Evolutionary conservation across 2,888 invertebrate species (phyloP), one percentile per base, ranked within the genome.

Genomic region (Fabriciana adippe): DNA sequence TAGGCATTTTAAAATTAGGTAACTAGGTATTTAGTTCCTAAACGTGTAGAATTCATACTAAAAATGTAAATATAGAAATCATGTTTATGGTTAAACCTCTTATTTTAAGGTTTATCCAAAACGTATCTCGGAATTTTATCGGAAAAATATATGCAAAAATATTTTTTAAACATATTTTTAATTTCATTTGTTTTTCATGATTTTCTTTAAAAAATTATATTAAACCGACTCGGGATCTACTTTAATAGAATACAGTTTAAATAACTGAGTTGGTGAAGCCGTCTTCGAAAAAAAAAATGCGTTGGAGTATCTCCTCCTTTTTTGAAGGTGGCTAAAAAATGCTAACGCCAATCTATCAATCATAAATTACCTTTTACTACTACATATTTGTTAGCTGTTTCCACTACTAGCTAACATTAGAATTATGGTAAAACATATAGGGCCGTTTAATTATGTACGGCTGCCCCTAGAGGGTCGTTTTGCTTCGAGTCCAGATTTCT

Each of bases 391-490:
- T 60, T 54, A 26, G 26, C 31, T 14, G 18, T n/a, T 21, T 55
- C 56, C 67, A 70, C 69, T 63, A 69, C 62, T 54, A 69, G 65
- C 69, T 65, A 72, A 76, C 76, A 77, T 78, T 68, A 71, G 68
- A 70, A 72, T 72, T 73, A 74, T 76, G 73, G 73, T 75, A 54
- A 75, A 79, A 79, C 79, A 78, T 79, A 68, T 74, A 66, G 68
- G 74, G 73, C 71, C 56, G 76, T 78, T 81, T 79, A 78, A 81
- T 81, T 76, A 75, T 79, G 76, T 75, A 76, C 72, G 74, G 73
- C 67, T 71, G 74, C 74, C 78, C 75, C 69, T 68, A n/a, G 67
- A 60, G 75, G 72, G 74, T 66, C 66, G 69, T 64, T 73, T 68
- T 62, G 65, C 70, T 69, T 56, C 69, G 59, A 71, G 74, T 70